Percentiles rank a stretch among this genome's conserved stretches.
Evolutionary conservation across 2,113 vertebrate genomes (phyloP).

Genomic region (Dipodomys spectabilis): DNA sequence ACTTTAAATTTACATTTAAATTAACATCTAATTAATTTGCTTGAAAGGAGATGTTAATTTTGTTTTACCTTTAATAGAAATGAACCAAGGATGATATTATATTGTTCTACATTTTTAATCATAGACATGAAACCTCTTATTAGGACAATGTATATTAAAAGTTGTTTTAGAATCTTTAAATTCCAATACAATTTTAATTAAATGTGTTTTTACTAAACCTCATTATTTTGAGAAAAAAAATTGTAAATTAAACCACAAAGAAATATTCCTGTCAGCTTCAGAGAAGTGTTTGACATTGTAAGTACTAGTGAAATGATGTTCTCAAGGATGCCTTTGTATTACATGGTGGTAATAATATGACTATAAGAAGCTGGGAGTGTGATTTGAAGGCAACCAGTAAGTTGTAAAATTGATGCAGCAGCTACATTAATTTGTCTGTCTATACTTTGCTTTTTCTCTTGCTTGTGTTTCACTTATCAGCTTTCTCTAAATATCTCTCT

Average conservation of each 20-base stretch:
- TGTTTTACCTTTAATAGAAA: background rate
- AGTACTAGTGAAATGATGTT: background rate
- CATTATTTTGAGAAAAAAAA: background rate
- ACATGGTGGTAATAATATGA: background rate
- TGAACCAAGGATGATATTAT: background rate
- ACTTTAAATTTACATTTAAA: background rate
- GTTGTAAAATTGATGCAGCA: background rate
- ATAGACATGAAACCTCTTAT: background rate
- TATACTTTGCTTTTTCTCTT: no score
- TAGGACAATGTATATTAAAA: background rate
- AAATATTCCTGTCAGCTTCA: background rate
- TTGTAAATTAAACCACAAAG: background rate
- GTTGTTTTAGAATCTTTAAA: background rate
- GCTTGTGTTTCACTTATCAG: no score
- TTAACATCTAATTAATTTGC: background rate
- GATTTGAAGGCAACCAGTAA: background rate
- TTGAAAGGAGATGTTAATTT: background rate
- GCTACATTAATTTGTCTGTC: no score
- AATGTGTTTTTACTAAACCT: background rate
- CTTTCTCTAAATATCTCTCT: no score
- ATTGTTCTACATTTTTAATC: background rate
- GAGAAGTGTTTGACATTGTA: background rate
- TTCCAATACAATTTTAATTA: slow-evolving; percentile 6
- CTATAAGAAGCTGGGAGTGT: background rate
- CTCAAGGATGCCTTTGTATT: background rate